Evolutionary conservation across 92 coral and sea anemone species (phyloP).

Genomic region (Parazoanthus swiftii): DNA sequence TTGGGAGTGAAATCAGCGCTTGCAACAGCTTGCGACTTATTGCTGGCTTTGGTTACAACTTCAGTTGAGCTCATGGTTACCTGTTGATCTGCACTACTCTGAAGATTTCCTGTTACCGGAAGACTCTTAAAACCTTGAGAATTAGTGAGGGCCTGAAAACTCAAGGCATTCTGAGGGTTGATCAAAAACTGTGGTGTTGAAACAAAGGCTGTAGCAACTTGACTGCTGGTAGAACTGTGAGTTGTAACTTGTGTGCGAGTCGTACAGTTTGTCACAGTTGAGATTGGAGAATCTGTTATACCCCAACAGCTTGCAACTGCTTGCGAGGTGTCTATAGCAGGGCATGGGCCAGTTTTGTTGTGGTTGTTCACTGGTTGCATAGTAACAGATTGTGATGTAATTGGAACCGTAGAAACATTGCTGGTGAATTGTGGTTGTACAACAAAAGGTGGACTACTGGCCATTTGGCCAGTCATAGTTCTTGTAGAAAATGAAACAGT

Average conservation of each 20-base stretch:
- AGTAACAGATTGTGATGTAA: background rate
- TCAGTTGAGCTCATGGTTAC: background rate
- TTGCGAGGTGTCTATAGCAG: background rate
- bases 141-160: background rate
- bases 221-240: background rate
- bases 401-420: background rate
- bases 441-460: background rate
- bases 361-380: background rate
- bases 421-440: background rate
- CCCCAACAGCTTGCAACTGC: background rate
- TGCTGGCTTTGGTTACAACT: background rate
- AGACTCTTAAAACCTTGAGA: background rate
- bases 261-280: background rate
- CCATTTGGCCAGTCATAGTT: slow-evolving; percentile 7
- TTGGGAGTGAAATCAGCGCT: background rate
- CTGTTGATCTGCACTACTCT: background rate
- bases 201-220: background rate
- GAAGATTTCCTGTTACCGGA: background rate
- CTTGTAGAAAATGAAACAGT: background rate
- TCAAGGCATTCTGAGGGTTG: background rate
- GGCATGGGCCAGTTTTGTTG: no score
- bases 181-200: background rate
- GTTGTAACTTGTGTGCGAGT: background rate
- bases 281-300: background rate
- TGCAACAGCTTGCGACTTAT: background rate